Conservation (phyloP, 2,797 vertebrate species). For the Tauraco hartlaubi region DNA sequence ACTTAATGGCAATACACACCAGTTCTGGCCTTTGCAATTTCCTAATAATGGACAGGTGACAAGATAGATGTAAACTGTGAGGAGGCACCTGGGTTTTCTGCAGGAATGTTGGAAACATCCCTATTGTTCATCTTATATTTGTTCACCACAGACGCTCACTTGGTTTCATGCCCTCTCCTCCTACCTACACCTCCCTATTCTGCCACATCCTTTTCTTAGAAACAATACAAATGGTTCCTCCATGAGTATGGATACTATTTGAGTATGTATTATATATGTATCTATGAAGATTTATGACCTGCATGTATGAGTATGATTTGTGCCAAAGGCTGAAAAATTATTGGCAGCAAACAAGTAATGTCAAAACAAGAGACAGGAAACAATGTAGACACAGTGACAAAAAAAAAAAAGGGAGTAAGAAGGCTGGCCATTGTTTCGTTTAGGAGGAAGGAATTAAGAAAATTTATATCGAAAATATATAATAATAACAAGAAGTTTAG, state of each 20-base stretch:
- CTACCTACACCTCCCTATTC: neutral
- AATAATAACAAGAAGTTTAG: neutral
- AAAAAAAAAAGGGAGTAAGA: neutral
- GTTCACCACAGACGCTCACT: neutral
- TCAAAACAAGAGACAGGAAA: neutral
- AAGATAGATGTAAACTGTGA: neutral
- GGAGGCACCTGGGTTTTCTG: neutral
- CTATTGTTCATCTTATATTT: neutral
- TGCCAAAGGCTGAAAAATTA: neutral
- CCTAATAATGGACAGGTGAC: neutral
- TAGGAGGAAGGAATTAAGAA: neutral
- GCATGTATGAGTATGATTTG: neutral
- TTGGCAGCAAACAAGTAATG: neutral
- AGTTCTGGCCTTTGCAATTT: neutral
- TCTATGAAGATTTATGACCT: neutral
- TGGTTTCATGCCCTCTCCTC: neutral
- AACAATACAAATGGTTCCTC: neutral
- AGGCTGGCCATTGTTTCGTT: neutral
- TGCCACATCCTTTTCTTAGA: neutral
- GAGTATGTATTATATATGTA: neutral
- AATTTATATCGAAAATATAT: neutral
- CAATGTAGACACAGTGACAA: neutral
- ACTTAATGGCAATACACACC: neutral
- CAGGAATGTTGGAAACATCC: neutral
- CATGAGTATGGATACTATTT: neutral